Percentiles rank a stretch among this genome's conserved stretches.
Evolutionary conservation across 2,888 invertebrate genomes (phyloP).

Genomic region (Lingula anatina): DNA sequence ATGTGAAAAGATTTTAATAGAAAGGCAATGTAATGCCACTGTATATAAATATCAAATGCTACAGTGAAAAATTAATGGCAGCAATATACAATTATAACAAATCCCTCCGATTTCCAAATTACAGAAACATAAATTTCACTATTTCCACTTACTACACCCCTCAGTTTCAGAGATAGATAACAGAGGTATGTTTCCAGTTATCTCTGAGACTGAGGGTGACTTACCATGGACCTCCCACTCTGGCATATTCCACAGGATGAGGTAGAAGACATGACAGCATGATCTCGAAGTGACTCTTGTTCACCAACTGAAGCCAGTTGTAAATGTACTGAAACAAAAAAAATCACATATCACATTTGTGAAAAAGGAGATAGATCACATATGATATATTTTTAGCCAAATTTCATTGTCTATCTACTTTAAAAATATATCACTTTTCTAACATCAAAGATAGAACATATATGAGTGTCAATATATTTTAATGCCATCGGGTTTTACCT

Average conservation of each 20-base stretch:
- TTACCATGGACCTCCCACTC: slow-evolving; percentile 92
- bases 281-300: slow-evolving; percentile 77
- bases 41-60: no score
- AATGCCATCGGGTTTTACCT: no score
- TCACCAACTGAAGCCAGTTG: slow-evolving; percentile 82
- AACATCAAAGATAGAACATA: no score
- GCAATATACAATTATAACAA: no score
- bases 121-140: not conserved
- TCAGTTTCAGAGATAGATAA: not conserved
- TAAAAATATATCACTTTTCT: not conserved
- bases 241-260: slow-evolving; percentile 90
- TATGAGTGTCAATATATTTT: no score
- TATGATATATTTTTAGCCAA: not conserved
- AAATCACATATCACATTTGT: no score
- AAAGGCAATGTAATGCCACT: no score
- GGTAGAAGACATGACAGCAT: slow-evolving; percentile 91
- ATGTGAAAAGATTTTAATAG: no score
- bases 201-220: slow-evolving; percentile 11
- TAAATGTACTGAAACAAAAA: slow-evolving; percentile 66
- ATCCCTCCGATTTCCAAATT: not conserved
- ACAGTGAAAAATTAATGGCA: no score
- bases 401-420: no score
- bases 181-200: not conserved
- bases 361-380: no score
- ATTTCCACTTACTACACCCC: not conserved